Base-by-base conservation (phyloP, 2,797 vertebrate genomes). In the Peromyscus attwateri region DNA sequence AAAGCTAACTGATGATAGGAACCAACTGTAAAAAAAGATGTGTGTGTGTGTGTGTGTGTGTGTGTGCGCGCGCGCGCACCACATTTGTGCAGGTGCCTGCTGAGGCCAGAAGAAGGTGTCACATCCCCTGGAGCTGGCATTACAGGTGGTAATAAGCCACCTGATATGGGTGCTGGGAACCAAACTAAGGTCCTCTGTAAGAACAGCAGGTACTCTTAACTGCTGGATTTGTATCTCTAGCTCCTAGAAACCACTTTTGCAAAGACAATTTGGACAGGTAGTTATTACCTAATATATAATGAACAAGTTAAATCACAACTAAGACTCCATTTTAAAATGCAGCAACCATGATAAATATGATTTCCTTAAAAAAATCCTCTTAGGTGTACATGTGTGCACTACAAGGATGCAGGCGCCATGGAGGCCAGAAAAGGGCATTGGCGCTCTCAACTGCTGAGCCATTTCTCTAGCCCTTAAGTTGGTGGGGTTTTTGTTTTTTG, bases 301-400 rank as follows among this genome's bases (percentile, higher is more conserved):
- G 21, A 94, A 91, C 57, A 80, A 87, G 94, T 83, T 60, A 34
- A 34, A 85, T 37, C 3, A 34, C 43, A 97, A 89, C 79, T 85
- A 91, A 88, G 2, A 94, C 76, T 49, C 85, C 37, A 89, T 91
- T 90, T 90, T 37, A 16, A 94, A 96, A 94, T 90, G 27, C 0
- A 89, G 12, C 31, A 68, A 23, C 29, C 89, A 17, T 81, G 52
- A 91, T 60, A 79, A 88, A 46, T 16, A 66, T 12, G 81, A 66
- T 46, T 23, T 34, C 29, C 60, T 64, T 66, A 46, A 49, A 17
- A 37, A 13, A 60, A 13, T 11, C 29, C 23, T 49, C 46, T n/a
- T 2, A n/a, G 29, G 43, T 31, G 37, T 31, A 1, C 43, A 16
- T 31, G n/a, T 62, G 60, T 46, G 40, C 27, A n/a, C 62, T 25